Conservation (phyloP, 1,140 invertebrate species). For the Heliconius nattereri region DNA sequence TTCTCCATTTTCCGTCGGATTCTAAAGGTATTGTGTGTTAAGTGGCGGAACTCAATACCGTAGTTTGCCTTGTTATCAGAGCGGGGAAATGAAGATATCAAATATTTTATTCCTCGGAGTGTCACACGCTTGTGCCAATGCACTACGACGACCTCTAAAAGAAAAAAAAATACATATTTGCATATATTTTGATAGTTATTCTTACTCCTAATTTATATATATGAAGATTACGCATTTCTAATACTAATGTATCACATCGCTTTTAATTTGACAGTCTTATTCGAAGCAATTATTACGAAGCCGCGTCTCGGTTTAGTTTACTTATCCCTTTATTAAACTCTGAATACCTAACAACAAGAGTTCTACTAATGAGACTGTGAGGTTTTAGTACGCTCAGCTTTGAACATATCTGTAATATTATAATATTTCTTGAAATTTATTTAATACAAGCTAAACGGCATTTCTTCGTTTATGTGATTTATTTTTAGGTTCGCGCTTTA, state of each 20-base stretch:
- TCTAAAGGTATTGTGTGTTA: too few relatives aligned
- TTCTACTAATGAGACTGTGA: background rate
- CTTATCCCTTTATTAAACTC: slow-evolving; percentile 6
- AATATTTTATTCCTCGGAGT: too few relatives aligned
- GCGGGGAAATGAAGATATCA: too few relatives aligned
- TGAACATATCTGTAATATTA: background rate
- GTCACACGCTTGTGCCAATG: too few relatives aligned
- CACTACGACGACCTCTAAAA: too few relatives aligned
- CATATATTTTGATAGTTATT: too few relatives aligned
- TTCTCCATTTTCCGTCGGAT: too few relatives aligned
- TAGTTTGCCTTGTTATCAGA: too few relatives aligned
- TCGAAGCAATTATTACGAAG: background rate
- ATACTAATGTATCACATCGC: background rate
- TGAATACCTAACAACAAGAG: background rate
- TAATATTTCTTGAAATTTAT: background rate
- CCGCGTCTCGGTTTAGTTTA: background rate
- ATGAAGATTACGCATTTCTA: background rate
- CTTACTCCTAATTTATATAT: too few relatives aligned
- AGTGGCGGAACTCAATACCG: too few relatives aligned
- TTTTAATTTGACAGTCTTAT: background rate
- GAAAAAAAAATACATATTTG: too few relatives aligned
- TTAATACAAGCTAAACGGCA: background rate
- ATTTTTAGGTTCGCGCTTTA: too few relatives aligned
- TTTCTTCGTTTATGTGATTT: background rate
- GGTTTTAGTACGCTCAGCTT: background rate